Percentiles rank a stretch among this genome's conserved stretches.
phyloP scores from a whole-genome alignment of 1,140 invertebrate genomes.

The Papilio xuthus region DNA sequence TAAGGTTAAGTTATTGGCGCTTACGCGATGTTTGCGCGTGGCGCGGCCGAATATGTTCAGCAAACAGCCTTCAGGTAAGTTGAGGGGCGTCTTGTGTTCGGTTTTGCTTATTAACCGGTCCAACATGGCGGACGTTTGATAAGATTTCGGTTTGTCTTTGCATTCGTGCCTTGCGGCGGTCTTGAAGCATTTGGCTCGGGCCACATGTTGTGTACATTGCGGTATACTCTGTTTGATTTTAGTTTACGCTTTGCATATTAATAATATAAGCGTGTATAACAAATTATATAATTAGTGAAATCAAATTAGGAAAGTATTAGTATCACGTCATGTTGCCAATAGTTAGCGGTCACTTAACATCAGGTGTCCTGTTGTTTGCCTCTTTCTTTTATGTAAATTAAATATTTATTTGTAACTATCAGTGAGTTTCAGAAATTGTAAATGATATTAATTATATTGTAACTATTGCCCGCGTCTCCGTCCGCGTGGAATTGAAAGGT shows the following conservation, averaged over 20 bases:
- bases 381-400: no score
- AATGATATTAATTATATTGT: no score
- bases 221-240: slow-evolving; percentile 57
- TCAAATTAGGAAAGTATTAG: no score
- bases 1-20: slow-evolving; percentile 54
- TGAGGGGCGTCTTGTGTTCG: slow-evolving; percentile 68
- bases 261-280: not conserved
- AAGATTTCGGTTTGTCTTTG: slow-evolving; percentile 79
- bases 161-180: slow-evolving; percentile 74
- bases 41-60: slow-evolving; percentile 63
- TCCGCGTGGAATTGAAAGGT: no score
- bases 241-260: slow-evolving; percentile 25
- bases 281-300: not conserved
- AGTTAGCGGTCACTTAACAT: no score
- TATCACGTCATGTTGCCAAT: no score
- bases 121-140: slow-evolving; percentile 75
- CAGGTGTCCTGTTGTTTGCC: no score
- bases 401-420: no score
- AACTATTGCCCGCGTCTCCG: no score
- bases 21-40: slow-evolving; percentile 61
- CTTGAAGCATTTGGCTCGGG: slow-evolving; percentile 72
- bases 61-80: slow-evolving; percentile 77
- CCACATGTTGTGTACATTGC: slow-evolving; percentile 47
- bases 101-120: slow-evolving; percentile 79
- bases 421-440: no score